Evolutionary conservation across 1,140 invertebrate species (phyloP), one percentile per base, ranked within the genome.

Genomic region (Pectinophora gossypiella): DNA sequence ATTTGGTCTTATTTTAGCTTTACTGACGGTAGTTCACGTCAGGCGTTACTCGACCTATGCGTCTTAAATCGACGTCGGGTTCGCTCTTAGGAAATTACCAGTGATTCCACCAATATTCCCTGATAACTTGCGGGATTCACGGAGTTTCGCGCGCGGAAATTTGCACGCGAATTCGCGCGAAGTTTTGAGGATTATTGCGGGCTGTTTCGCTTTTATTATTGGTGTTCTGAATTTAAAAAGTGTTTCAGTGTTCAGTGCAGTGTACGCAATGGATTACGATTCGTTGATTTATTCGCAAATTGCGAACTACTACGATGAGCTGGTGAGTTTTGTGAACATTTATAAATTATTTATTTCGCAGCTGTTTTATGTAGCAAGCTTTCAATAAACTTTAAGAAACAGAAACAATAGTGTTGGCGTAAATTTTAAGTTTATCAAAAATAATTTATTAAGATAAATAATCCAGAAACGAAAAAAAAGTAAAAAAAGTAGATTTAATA

Each of bases 1-100:
- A 84, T 87, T 87, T 80, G 79, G 84, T 87, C 84, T 87, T 87
- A 87, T 85, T 87, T 85, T 87, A 87, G 84, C 82, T 85, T 87
- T 85, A 82, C 82, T 76, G 72, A 68, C 79, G 82, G 67, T 74
- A 75, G 73, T 76, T 75, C 73, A 82, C 80, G 80, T 83, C 80
- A 75, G 74, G 59, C 68, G 72, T 69, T 76, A 72, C 69, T 74
- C 76, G 69, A 54, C 76, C 81, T 76, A 87, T 85, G 84, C 76
- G 84, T 84, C 81, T 87, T 85, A 77, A 63, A 81, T 86, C 77
- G 81, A 82, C 79, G 76, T 63, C 63, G 19, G 51, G 10, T 44
- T 23, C 50, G 52, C 46, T 38, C 18, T n/a, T n/a, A n/a, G 22
- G 43, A 40, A 51, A 54, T 46, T 49, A 35, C 32, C 22, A 3